Base-by-base conservation (phyloP, 1,140 invertebrate species). In the Drosophila sucinea region DNA sequence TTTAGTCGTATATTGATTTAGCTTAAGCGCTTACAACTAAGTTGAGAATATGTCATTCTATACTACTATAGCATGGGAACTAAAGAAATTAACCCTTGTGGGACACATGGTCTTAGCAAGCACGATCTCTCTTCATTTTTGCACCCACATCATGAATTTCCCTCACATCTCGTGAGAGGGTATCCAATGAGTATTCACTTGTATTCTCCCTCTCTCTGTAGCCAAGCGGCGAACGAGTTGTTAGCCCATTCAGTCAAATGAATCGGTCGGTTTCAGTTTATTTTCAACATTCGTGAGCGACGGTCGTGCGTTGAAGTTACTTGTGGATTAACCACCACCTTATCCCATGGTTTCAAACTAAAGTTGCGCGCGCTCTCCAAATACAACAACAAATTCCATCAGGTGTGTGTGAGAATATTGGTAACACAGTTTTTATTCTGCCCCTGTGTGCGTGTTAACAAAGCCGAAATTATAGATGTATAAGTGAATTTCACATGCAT, bases 301-400 rank as follows among this genome's bases (percentile, higher is more conserved):
- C 82, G 83, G 82, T 76, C 70, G 77, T 57, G 67, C 40, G 41
- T 44, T 44, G 5, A 23, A 23, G 17, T 44, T 23, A 23, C 4
- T 25, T 27, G 47, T 17, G 56, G 17, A 25, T 33, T 30, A 55
- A 29, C 51, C 29, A n/a, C 32, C 32, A 23, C 56, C 30, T 58
- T 35, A 29, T 38, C 25, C 29, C 44, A 47, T 25, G 27, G 29
- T 23, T 65, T 30, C 44, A 35, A 60, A 32, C 11, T 25, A 73
- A 70, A 87, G 83, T 77, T 89, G 79, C 79, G 83, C 75, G 75
- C 83, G 84, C 70, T 55, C 62, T 70, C 70, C 41, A 17, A 41
- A 27, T 44, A 55, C 60, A 71, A 70, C n/a, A n/a, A 64, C 17
- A 33, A 64, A 62, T 68, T 58, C 58, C 67, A 62, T 79, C 83